A percentile compares a stretch with the other conserved stretches of the same genome.
These are phyloP conservation scores for Mormoops blainvillei DNA, from an alignment of 2,113 vertebrate species.

Conservation along the genomic window DNA sequence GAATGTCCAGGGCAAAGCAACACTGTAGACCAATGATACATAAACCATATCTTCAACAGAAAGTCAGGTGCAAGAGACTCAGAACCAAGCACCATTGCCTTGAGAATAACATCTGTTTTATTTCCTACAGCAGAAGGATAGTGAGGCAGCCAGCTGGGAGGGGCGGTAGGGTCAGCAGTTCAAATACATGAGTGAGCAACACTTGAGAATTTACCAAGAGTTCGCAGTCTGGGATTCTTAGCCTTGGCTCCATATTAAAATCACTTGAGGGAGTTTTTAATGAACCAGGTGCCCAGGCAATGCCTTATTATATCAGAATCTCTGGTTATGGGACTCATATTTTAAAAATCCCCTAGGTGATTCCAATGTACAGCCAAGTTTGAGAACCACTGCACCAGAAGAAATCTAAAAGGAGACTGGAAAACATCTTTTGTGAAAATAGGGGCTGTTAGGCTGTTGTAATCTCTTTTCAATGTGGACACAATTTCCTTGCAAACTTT, in stretches of 20 bases:
- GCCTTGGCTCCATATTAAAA: not conserved
- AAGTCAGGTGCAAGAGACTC: not conserved
- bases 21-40: not conserved
- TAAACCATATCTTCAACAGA: not conserved
- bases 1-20: not conserved
- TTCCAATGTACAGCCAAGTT: not conserved
- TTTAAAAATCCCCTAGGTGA: not conserved
- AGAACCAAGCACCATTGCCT: not conserved
- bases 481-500: not conserved
- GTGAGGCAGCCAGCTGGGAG: not conserved
- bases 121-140: not conserved
- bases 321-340: not conserved
- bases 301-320: not conserved
- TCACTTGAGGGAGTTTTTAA: not conserved
- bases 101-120: not conserved
- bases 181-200: not conserved
- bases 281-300: not conserved
- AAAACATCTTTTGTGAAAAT: not conserved
- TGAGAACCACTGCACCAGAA: not conserved
- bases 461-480: not conserved
- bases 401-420: not conserved
- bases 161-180: not conserved
- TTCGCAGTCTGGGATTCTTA: not conserved
- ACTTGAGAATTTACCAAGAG: not conserved
- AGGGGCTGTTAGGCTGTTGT: not conserved